Percentiles rank a stretch among this genome's conserved stretches.
Evolutionary conservation across 1,140 invertebrate genomes (phyloP).

Genomic region (Caligus rogercresseyi): DNA sequence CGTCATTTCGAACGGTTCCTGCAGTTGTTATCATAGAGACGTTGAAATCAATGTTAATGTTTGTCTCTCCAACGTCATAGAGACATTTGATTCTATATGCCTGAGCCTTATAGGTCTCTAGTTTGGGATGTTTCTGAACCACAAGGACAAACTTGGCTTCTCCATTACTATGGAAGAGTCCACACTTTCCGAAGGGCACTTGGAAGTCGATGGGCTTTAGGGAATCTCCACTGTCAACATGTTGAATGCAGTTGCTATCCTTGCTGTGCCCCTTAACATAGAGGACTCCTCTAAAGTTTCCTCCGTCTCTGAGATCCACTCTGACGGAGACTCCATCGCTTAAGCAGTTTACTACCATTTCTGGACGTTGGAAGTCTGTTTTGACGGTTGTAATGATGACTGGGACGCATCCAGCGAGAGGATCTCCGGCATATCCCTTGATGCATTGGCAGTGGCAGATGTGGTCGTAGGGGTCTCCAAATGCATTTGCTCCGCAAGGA

Average conservation of each 20-base stretch:
- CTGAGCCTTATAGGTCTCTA: constrained; percentile 82
- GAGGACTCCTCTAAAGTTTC: constrained; percentile 73
- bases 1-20: constrained; percentile 83
- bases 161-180: constrained; percentile 69
- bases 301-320: constrained; percentile 63
- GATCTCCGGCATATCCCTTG: constrained; percentile 46
- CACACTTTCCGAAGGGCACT: constrained; percentile 74
- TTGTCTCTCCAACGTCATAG: constrained; percentile 80
- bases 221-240: constrained; percentile 41
- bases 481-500: constrained; percentile 52
- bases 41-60: constrained; percentile 78
- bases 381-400: constrained; percentile 34
- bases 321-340: constrained; percentile 78
- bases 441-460: constrained; percentile 55
- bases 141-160: constrained; percentile 78
- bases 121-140: constrained; percentile 83
- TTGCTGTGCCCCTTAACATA: constrained; percentile 89
- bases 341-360: constrained; percentile 67
- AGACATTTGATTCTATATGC: constrained; percentile 87
- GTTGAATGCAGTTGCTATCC: constrained; percentile 62
- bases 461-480: constrained; percentile 59
- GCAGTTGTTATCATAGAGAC: constrained; percentile 86
- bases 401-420: constrained; percentile 27
- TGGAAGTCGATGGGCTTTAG: constrained; percentile 49
- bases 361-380: constrained; percentile 56